phyloP scores from a whole-genome alignment of 1,140 invertebrate genomes.

The Drosophila littoralis region DNA sequence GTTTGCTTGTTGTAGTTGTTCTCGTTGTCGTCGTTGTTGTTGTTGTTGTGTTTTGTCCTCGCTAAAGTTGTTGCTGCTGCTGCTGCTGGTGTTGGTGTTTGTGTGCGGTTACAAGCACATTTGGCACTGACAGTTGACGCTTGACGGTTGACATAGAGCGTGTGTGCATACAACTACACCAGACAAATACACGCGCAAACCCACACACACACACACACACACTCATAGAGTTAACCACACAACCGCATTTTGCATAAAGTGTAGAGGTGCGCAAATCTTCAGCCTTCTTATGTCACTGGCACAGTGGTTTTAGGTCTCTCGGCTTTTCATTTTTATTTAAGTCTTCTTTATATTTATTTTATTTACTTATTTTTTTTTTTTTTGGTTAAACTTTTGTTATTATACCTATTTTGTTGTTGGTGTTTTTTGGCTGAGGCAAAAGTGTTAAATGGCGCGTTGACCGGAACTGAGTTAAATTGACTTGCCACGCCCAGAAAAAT shows the following conservation, averaged over 20 bases:
- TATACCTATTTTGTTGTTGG: conserved; percentile 19
- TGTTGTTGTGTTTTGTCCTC: conserved; percentile 32
- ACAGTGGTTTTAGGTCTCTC: conserved; percentile 46
- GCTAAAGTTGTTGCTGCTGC: conserved; percentile 15
- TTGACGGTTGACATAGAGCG: conserved; percentile 77
- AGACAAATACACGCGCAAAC: conserved; percentile 15
- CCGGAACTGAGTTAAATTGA: conserved; percentile 64
- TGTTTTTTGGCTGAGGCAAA: conserved; percentile 34
- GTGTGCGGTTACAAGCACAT: conserved; percentile 81
- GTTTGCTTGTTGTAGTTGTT: conserved; percentile 27
- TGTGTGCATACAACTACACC: conserved; percentile 30
- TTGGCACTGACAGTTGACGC: conserved; percentile 83
- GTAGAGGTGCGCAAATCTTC: conserved; percentile 55
- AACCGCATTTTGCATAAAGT: conserved; percentile 52
- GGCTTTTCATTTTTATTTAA: conserved; percentile 4
- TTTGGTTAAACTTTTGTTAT: conserved; percentile 25
- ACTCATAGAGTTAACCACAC: conserved; percentile 12
- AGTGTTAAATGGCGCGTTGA: conserved; percentile 77
- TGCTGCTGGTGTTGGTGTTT: conserved; percentile 42
- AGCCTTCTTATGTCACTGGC: conserved; percentile 51
- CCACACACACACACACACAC: conserved; percentile 13
- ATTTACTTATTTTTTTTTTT: conserved; percentile 2
- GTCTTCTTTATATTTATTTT: not conserved
- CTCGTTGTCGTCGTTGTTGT: conserved; percentile 17
- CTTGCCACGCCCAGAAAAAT: conserved; percentile 53